A percentile compares a stretch with the other conserved stretches of the same genome.
These are phyloP conservation scores for Homalodisca vitripennis DNA, from an alignment of 1,140 invertebrate species.

Conservation along the genomic window DNA sequence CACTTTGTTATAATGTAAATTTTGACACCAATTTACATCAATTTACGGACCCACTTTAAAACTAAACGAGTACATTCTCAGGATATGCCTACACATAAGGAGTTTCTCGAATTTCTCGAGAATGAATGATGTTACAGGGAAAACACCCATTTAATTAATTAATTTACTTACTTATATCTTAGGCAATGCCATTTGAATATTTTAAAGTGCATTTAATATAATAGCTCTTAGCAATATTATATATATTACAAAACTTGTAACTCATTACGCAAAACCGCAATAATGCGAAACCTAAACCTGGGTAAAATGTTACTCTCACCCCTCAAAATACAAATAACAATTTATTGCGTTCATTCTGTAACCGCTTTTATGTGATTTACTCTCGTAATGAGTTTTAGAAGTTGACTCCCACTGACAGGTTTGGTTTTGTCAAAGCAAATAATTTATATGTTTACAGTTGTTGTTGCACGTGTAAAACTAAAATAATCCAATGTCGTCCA, in stretches of 20 bases:
- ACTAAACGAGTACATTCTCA: not conserved
- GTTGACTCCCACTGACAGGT: not conserved
- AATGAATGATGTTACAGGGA: not conserved
- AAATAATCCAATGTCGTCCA: not conserved
- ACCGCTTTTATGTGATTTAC: not conserved
- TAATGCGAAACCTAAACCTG: not conserved
- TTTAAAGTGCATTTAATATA: no score
- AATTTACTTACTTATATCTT: no score
- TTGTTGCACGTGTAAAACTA: not conserved
- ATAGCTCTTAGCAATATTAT: no score
- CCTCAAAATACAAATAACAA: not conserved
- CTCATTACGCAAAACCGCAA: not conserved
- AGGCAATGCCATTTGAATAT: no score
- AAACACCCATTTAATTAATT: conserved; percentile 9
- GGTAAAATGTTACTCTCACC: conserved; percentile 9
- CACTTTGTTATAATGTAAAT: not conserved
- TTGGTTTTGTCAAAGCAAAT: not conserved
- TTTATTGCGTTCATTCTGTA: conserved; percentile 7
- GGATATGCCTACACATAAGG: not conserved
- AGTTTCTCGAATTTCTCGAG: not conserved
- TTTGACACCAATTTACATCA: no score
- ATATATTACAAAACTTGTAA: not conserved
- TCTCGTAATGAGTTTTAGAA: not conserved
- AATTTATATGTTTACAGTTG: not conserved
- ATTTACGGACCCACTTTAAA: not conserved